Percentiles rank a stretch among this genome's conserved stretches.
Conservation (phyloP, 1,140 invertebrate species). For the Asbolus verrucosus region DNA sequence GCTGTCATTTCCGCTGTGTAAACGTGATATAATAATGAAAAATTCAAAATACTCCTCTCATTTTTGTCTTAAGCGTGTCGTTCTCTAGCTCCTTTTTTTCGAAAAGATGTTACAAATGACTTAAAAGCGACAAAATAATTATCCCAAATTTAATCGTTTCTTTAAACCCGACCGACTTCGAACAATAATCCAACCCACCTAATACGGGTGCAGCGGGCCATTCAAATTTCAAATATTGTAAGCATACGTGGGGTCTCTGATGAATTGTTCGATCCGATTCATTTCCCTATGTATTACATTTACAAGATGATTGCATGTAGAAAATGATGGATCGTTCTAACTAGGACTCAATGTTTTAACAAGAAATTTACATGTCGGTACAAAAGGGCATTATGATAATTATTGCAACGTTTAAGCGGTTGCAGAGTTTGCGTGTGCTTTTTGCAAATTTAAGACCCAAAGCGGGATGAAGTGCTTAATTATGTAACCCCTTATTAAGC, state of each 20-base stretch:
- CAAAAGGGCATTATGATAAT: background rate
- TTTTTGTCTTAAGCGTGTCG: too few species aligned
- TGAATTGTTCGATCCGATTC: conserved; percentile 35
- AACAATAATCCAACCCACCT: conserved; percentile 7
- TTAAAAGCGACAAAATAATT: conserved; percentile 25
- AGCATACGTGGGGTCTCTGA: conserved; percentile 25
- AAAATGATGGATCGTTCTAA: conserved; percentile 28
- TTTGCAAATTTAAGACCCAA: background rate
- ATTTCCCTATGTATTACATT: conserved; percentile 24
- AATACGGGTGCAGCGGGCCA: conserved; percentile 24
- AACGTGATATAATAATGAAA: too few species aligned
- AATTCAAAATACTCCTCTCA: too few species aligned
- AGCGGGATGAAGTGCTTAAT: background rate
- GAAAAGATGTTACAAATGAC: background rate
- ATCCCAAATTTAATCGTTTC: conserved; percentile 14
- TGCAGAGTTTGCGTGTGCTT: conserved; percentile 27
- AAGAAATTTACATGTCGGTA: conserved; percentile 2
- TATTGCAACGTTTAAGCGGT: background rate
- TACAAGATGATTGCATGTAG: conserved; percentile 29
- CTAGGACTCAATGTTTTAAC: conserved; percentile 6
- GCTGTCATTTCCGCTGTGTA: too few species aligned
- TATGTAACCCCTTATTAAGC: background rate
- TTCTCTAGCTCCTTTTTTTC: too few species aligned
- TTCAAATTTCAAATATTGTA: conserved; percentile 31
- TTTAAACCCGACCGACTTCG: background rate